Conservation (phyloP, 2,888 invertebrate species). For the Ormyrus nitidulus region DNA sequence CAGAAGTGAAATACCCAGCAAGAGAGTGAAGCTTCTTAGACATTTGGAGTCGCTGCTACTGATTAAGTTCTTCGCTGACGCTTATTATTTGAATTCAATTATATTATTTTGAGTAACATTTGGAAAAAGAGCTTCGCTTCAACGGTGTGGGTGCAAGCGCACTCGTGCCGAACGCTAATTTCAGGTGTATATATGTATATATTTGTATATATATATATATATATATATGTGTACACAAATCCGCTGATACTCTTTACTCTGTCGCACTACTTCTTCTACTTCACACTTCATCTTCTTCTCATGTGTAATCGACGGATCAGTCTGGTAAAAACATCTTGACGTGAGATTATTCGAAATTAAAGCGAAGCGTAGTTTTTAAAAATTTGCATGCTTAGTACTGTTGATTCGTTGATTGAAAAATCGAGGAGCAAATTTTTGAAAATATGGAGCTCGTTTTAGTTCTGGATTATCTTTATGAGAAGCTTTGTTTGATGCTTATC, state of each 20-base stretch:
- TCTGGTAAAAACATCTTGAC: constrained; percentile 5
- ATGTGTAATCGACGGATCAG: constrained; percentile 27
- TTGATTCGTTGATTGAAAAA: background rate
- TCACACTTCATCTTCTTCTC: constrained; percentile 37
- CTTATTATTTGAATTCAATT: constrained; percentile 26
- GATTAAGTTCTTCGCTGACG: constrained; percentile 19
- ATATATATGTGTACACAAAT: background rate
- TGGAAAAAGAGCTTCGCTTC: background rate
- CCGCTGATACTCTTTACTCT: constrained; percentile 35
- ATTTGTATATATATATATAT: constrained; percentile 4
- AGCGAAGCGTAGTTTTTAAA: too few relatives aligned
- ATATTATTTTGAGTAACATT: constrained; percentile 26
- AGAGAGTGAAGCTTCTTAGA: constrained; percentile 33
- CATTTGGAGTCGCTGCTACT: constrained; percentile 8
- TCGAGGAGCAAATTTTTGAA: background rate
- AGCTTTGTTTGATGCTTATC: too few relatives aligned
- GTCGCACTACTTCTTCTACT: constrained; percentile 42
- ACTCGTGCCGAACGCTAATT: constrained; percentile 15
- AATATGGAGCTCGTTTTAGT: background rate
- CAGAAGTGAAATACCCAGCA: constrained; percentile 17
- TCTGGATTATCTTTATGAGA: too few relatives aligned
- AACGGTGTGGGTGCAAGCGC: constrained; percentile 17
- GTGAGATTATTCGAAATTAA: too few relatives aligned
- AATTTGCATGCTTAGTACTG: too few relatives aligned
- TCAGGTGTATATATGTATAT: constrained; percentile 19